phyloP scores from a whole-genome alignment of 1,140 invertebrate genomes.

The Anastatus disparis region DNA sequence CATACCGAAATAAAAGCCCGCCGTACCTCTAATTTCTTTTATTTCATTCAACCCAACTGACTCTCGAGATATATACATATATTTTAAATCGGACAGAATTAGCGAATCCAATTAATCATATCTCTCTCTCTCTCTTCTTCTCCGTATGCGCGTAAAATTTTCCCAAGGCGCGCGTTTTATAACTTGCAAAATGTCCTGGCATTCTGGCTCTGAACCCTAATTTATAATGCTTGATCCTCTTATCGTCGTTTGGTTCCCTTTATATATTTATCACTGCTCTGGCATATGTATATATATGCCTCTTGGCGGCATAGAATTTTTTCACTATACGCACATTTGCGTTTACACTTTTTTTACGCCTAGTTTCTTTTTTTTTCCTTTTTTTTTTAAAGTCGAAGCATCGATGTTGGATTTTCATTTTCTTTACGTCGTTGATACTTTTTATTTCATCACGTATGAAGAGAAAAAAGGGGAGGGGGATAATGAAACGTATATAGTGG shows the following conservation, averaged over 20 bases:
- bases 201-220: conserved; percentile 30
- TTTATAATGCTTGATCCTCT: conserved; percentile 43
- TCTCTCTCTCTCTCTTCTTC: no score
- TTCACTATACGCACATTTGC: background rate
- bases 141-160: no score
- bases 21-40: no score
- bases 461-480: conserved; percentile 28
- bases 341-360: background rate
- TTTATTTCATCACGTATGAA: conserved; percentile 42
- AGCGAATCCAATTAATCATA: conserved; percentile 38
- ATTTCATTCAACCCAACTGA: no score
- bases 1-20: conserved; percentile 8
- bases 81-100: conserved; percentile 39
- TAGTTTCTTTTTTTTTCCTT: background rate
- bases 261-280: conserved; percentile 41
- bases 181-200: no score
- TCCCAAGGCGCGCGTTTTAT: no score
- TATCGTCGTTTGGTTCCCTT: conserved; percentile 33
- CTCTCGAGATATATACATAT: no score
- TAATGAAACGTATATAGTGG: conserved; percentile 41
- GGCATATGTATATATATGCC: no score
- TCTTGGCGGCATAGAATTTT: conserved; percentile 25
- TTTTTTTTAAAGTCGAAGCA: conserved; percentile 49
- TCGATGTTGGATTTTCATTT: conserved; percentile 60
- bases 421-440: conserved; percentile 40